Percentiles rank a stretch among this genome's conserved stretches.
Evolutionary conservation across 2,113 vertebrate genomes (phyloP).

Genomic region (Odocoileus virginianus): DNA sequence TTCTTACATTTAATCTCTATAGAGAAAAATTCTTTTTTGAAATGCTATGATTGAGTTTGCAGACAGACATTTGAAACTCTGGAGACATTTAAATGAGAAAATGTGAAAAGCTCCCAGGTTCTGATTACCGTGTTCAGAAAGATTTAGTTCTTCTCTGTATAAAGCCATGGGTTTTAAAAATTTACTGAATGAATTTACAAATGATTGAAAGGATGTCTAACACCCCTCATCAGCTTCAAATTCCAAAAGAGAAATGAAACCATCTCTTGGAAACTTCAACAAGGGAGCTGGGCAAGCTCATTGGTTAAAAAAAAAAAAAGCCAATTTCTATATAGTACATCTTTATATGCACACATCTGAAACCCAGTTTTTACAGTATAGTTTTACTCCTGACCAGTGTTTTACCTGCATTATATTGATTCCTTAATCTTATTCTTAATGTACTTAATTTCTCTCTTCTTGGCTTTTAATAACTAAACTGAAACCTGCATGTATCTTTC

Average conservation of each 20-base stretch:
- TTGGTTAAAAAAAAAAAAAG: neutral
- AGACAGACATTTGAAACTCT: neutral
- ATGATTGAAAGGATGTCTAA: neutral
- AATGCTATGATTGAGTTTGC: neutral
- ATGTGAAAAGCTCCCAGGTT: neutral
- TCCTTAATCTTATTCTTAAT: constrained; percentile 43
- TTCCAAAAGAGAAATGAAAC: neutral
- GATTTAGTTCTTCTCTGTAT: neutral
- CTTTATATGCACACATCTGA: neutral
- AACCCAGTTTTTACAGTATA: neutral
- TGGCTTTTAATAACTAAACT: constrained; percentile 35
- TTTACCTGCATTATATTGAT: neutral
- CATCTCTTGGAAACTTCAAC: neutral
- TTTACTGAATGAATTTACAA: neutral
- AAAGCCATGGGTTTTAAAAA: neutral
- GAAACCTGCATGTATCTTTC: constrained; percentile 8
- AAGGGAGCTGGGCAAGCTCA: neutral
- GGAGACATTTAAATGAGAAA: neutral
- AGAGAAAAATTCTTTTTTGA: neutral
- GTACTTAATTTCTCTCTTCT: constrained; percentile 1
- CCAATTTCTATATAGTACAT: neutral
- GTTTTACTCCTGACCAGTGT: neutral
- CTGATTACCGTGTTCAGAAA: neutral
- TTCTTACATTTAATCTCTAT: neutral
- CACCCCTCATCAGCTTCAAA: neutral